These are phyloP conservation scores for Griposia aprilina DNA, from an alignment of 2,888 invertebrate genomes.

Conservation along the genomic window DNA sequence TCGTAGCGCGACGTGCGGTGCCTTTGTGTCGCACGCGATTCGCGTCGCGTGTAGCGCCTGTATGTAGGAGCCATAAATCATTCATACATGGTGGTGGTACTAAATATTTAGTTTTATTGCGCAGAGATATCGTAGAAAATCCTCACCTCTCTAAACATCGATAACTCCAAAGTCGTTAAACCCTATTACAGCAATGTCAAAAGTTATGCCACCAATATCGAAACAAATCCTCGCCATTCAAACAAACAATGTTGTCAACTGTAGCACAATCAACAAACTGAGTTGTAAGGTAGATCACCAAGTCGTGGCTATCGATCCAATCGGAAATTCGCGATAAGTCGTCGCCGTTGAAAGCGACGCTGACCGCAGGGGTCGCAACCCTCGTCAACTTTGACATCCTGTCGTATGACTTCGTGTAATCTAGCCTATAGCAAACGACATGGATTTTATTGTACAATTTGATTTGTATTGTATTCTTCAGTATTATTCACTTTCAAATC, in stretches of 20 bases:
- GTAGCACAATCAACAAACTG: slow-evolving; percentile 50
- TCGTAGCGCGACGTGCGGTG: too few relatives aligned
- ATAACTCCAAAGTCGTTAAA: slow-evolving; percentile 20
- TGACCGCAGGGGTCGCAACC: slow-evolving; percentile 77
- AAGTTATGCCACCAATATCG: slow-evolving; percentile 16
- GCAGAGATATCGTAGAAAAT: not conserved
- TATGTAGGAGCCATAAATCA: not conserved
- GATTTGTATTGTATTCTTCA: slow-evolving; percentile 4
- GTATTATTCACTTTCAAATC: slow-evolving; percentile 11
- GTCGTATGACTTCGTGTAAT: slow-evolving; percentile 68
- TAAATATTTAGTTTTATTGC: slow-evolving; percentile 2
- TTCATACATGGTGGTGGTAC: not conserved
- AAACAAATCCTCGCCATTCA: slow-evolving; percentile 16
- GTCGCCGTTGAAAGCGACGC: slow-evolving; percentile 72
- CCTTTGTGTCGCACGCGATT: too few relatives aligned
- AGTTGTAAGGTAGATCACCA: slow-evolving; percentile 68
- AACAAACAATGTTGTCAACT: slow-evolving; percentile 49
- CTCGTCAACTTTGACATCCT: slow-evolving; percentile 82
- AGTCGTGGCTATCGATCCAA: slow-evolving; percentile 71
- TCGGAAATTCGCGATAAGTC: slow-evolving; percentile 74
- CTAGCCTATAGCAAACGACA: slow-evolving; percentile 48
- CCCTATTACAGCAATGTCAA: slow-evolving; percentile 33
- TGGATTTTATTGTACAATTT: slow-evolving; percentile 27
- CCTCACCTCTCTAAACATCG: not conserved
- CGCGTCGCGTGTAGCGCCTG: too few relatives aligned